phyloP scores from a whole-genome alignment of 2,888 invertebrate species.

The Polymixis flavicincta region DNA sequence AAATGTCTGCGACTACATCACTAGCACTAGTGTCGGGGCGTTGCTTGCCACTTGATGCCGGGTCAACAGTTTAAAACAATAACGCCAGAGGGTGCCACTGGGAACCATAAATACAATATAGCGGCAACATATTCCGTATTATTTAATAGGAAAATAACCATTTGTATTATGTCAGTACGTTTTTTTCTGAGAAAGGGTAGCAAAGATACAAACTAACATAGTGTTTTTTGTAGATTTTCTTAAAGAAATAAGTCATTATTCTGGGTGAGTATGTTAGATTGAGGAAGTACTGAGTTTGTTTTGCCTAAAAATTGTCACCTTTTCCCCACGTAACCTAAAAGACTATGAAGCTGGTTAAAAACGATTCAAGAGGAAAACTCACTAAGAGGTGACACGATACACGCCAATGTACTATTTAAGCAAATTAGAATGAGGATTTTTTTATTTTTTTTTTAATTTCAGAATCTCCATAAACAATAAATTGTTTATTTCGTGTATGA shows the following conservation, averaged over 20 bases:
- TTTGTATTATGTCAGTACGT: conserved; percentile 5
- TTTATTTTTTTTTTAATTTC: too few species aligned
- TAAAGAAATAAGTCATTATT: too few species aligned
- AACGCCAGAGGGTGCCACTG: conserved; percentile 61
- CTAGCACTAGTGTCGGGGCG: conserved; percentile 61
- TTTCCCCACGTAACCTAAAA: too few species aligned
- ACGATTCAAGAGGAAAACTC: too few species aligned
- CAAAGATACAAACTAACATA: not conserved
- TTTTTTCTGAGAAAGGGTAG: not conserved
- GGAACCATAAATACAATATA: conserved; percentile 65
- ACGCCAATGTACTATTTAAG: too few species aligned
- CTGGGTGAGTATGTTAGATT: too few species aligned
- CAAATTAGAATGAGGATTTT: too few species aligned
- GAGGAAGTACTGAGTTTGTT: too few species aligned
- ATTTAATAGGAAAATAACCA: conserved; percentile 51
- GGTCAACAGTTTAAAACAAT: conserved; percentile 71
- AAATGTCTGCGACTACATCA: conserved; percentile 23
- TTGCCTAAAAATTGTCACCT: too few species aligned
- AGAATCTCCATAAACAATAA: conserved; percentile 13
- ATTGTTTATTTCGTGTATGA: conserved; percentile 25
- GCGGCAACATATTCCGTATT: conserved; percentile 51
- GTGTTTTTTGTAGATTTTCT: too few species aligned
- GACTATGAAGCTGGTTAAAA: too few species aligned
- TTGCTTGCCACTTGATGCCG: conserved; percentile 68
- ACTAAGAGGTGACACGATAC: too few species aligned